Conservation (phyloP, 1,140 invertebrate species). For the Phymorhynchus buccinoides region DNA sequence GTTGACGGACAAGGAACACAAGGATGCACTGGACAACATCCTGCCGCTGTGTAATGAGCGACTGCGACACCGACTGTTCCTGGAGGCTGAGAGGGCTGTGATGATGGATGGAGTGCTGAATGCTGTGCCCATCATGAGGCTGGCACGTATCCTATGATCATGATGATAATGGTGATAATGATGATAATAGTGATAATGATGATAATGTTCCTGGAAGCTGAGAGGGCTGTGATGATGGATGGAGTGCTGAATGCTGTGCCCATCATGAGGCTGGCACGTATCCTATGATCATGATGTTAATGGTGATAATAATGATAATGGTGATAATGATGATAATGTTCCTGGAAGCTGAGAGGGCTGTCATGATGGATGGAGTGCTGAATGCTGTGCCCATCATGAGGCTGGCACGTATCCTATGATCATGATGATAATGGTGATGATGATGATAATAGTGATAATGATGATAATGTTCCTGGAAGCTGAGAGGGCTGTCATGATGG, state of each 20-base stretch:
- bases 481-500: too few species aligned
- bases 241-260: slow-evolving; percentile 59
- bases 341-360: too few species aligned
- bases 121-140: slow-evolving; percentile 64
- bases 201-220: slow-evolving; percentile 62
- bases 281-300: slow-evolving; percentile 54
- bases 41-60: slow-evolving; percentile 65
- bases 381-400: too few species aligned
- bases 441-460: too few species aligned
- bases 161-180: neutral
- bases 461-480: too few species aligned
- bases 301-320: too few species aligned
- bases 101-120: slow-evolving; percentile 55
- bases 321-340: too few species aligned
- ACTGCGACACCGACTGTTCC: slow-evolving; percentile 59
- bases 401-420: too few species aligned
- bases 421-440: too few species aligned
- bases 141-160: slow-evolving; percentile 68
- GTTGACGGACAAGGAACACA: slow-evolving; percentile 67
- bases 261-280: slow-evolving; percentile 68
- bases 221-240: slow-evolving; percentile 57
- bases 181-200: neutral
- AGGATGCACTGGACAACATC: slow-evolving; percentile 66
- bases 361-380: too few species aligned
- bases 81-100: slow-evolving; percentile 63